Evolutionary conservation across 2,797 vertebrate genomes (phyloP).

Genomic region (Eulemur albifrons): DNA sequence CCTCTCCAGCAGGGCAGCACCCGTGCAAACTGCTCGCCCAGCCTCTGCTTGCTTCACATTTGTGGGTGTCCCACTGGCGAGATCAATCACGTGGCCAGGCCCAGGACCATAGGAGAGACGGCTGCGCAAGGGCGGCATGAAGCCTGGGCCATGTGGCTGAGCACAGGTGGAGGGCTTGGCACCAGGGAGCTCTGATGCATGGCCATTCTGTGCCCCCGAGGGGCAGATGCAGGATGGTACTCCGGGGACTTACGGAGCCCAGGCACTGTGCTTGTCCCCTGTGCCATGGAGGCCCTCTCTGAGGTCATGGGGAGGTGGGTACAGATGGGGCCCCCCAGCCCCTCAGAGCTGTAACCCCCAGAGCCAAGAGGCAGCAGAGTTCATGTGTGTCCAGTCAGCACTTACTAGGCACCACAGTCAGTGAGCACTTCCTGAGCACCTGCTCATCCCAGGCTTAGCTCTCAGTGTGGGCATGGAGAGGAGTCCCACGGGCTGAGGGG

Average conservation of each 20-base stretch:
- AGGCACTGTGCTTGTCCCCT: background rate
- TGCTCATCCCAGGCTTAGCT: background rate
- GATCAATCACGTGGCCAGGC: background rate
- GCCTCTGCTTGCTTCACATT: background rate
- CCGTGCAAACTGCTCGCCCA: rapidly evolving
- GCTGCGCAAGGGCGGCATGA: background rate
- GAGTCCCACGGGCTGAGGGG: background rate
- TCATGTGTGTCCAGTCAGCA: background rate
- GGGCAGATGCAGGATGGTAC: background rate
- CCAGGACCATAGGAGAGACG: background rate
- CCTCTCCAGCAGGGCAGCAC: background rate
- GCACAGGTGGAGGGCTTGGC: rapidly evolving
- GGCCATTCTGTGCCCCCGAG: background rate
- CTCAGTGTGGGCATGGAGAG: background rate
- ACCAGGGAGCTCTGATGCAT: background rate
- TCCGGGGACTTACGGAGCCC: background rate
- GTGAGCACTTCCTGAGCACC: background rate
- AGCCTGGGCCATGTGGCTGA: background rate
- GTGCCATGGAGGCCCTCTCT: background rate
- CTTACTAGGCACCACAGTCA: background rate
- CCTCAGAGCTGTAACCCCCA: background rate
- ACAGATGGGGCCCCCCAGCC: background rate
- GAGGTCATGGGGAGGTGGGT: background rate
- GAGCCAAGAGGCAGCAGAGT: background rate
- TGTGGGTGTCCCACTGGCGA: background rate